Base-by-base conservation (phyloP, 2,888 invertebrate species). In the Drosophila picticornis region DNA sequence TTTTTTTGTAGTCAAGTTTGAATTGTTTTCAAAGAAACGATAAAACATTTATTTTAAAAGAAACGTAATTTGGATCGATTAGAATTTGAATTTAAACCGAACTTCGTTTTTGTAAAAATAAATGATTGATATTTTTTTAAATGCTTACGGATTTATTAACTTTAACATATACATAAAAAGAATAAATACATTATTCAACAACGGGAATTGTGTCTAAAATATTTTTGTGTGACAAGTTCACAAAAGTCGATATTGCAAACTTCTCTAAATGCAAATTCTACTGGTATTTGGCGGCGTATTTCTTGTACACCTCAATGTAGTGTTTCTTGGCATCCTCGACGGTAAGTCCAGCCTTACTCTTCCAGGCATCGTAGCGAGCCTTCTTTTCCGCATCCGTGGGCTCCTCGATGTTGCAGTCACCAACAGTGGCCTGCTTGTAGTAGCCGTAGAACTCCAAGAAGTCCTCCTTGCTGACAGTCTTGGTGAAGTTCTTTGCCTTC, bases 331-430 rank as follows among this genome's bases (percentile, higher is more conserved):
- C 98, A 50, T 95, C 96, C 22, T 96, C 97, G 90, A 96, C 94
- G 56, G 95, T 94, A 84, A 95, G 94, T 38, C 98, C 98, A 93
- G 98, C 97, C 93, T 96, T 96, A 67, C 93, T 94, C 80, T 95
- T 95, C 99, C 99, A 99, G 4, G 97, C 96, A 92, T 97, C 97
- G 97, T 97, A 99, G 94, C 99, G 98, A 10, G 98, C 98, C 92
- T 97, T 98, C 81, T 98, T 98, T 93, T 96, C 96, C 83, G 96
- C 93, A 90, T 99, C 98, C 76, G 98, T 97, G 62, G 99, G 98
- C 84, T 96, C 96, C 60, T 94, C 98, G 80, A 96, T 97, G 92
- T 96, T 96, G 83, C 95, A 95, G 91, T 98, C 97, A 2, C 98
- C 98, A 74, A 95, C 94, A 63, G 95, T 96, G 9, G 95, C 97